Conservation (phyloP, 1,140 invertebrate species). For the Diachasmimorpha longicaudata region DNA sequence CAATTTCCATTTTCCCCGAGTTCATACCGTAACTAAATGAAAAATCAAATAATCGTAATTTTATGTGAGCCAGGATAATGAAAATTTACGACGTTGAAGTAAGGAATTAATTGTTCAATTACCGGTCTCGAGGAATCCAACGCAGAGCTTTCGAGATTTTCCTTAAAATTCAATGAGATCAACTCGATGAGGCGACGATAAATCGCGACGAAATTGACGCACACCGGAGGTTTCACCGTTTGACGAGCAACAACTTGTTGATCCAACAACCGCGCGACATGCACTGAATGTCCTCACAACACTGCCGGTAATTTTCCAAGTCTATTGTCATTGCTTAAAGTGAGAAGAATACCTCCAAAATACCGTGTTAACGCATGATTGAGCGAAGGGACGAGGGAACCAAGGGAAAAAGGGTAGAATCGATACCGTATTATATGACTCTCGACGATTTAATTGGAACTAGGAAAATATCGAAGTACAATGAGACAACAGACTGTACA, state of each 20-base stretch:
- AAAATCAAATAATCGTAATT: too few species aligned
- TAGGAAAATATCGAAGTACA: too few species aligned
- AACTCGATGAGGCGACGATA: background rate
- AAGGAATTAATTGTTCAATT: background rate
- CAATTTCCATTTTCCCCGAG: too few species aligned
- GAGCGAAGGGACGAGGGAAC: too few species aligned
- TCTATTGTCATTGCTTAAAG: too few species aligned
- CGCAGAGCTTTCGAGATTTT: background rate
- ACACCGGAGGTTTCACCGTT: background rate
- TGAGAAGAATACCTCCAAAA: too few species aligned
- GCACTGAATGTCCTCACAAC: background rate
- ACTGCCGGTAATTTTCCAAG: background rate
- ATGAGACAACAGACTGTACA: too few species aligned
- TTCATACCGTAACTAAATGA: too few species aligned
- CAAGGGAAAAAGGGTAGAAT: too few species aligned
- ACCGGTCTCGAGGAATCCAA: background rate
- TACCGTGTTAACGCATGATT: too few species aligned
- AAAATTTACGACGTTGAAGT: background rate
- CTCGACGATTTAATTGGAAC: too few species aligned
- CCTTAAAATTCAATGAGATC: background rate
- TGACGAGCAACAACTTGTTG: background rate
- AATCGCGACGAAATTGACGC: background rate
- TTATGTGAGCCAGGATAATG: background rate
- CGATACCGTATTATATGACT: too few species aligned
- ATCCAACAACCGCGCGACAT: background rate